These are phyloP conservation scores for Solea senegalensis DNA, from an alignment of 2,113 vertebrate genomes.

Conservation along the genomic window DNA sequence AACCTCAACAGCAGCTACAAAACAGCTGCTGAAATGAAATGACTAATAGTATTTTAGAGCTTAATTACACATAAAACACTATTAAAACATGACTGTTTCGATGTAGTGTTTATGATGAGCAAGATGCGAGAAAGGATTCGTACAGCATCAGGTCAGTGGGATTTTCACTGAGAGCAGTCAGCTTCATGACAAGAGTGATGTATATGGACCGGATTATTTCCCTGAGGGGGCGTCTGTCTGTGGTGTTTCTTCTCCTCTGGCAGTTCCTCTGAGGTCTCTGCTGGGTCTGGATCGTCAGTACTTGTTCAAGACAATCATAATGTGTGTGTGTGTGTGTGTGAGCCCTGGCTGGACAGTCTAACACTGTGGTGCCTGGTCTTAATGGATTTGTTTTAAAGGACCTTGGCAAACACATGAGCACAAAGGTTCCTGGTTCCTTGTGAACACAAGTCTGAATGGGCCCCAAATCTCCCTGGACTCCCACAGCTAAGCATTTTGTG, in stretches of 20 bases:
- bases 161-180: constrained; percentile 2
- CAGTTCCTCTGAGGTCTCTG: constrained; percentile 28
- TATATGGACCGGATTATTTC: background rate
- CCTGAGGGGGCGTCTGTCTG: constrained; percentile 23
- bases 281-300: constrained; percentile 56
- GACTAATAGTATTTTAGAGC: too few species aligned
- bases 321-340: constrained; percentile 2
- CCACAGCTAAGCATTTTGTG: constrained; percentile 16
- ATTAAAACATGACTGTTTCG: too few species aligned
- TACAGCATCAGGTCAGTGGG: background rate
- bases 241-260: constrained; percentile 33
- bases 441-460: constrained; percentile 59
- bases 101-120: too few species aligned
- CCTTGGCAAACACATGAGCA: constrained; percentile 68
- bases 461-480: constrained; percentile 69
- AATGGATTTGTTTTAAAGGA: constrained; percentile 73
- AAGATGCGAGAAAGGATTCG: background rate
- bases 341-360: constrained; percentile 32
- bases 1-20: too few species aligned
- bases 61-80: too few species aligned
- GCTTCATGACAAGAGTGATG: constrained; percentile 11
- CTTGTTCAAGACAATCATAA: constrained; percentile 43
- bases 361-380: constrained; percentile 44
- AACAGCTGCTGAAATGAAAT: too few species aligned
- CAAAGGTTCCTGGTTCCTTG: constrained; percentile 56